Conservation (phyloP, 1,140 invertebrate species). For the Scaptodrosophila lebanonensis region DNA sequence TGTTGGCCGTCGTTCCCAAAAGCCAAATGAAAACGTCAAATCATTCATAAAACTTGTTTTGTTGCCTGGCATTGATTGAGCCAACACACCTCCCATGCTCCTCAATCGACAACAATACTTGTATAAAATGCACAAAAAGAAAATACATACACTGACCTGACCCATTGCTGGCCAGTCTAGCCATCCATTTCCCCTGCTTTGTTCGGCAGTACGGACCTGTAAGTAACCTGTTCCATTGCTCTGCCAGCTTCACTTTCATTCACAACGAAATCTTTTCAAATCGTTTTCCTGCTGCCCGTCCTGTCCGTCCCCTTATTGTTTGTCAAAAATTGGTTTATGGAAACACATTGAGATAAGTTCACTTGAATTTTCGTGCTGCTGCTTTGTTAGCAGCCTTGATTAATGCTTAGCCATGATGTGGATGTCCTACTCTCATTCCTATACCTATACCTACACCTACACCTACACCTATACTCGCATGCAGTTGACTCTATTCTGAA, state of each 20-base stretch:
- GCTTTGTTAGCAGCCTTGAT: constrained; percentile 57
- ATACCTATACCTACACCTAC: constrained; percentile 15
- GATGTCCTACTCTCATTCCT: constrained; percentile 8
- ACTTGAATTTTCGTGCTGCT: constrained; percentile 33
- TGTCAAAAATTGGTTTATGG: constrained; percentile 56
- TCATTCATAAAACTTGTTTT: constrained; percentile 71
- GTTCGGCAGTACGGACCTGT: constrained; percentile 22
- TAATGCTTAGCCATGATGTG: constrained; percentile 38
- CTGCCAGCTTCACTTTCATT: constrained; percentile 62
- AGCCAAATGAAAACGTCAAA: constrained; percentile 70
- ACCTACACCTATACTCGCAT: constrained; percentile 24
- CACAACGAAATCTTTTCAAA: constrained; percentile 28
- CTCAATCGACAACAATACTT: constrained; percentile 15
- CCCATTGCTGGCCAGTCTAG: not conserved
- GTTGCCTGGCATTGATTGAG: constrained; percentile 64
- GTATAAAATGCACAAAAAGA: too few species aligned
- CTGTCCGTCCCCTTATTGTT: constrained; percentile 33
- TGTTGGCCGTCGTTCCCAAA: constrained; percentile 35
- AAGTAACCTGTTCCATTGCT: constrained; percentile 18
- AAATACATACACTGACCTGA: constrained; percentile 19
- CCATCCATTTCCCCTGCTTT: constrained; percentile 54
- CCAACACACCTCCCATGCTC: constrained; percentile 63
- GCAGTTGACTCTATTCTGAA: constrained; percentile 22
- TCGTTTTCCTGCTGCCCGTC: too few species aligned
- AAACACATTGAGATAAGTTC: constrained; percentile 59